Base-by-base conservation (phyloP, 1,140 invertebrate genomes). In the Drosophila grimshawi region DNA sequence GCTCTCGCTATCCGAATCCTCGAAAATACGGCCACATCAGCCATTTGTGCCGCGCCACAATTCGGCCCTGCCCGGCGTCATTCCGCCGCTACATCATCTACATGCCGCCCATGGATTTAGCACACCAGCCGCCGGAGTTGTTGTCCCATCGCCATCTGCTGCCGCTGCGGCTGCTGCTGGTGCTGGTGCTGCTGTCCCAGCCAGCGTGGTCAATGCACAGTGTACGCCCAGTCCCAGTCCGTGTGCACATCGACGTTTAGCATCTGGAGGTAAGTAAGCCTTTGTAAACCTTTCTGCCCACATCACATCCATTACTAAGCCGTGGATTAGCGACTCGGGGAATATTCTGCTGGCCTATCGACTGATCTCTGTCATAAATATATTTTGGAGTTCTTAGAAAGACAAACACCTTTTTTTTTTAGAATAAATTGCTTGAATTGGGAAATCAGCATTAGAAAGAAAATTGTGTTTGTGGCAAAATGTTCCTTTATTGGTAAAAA, bases 11-110 rank as follows among this genome's bases (percentile, higher is more conserved):
- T 97, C 96, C 0, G 97, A 97, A 86, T 95, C 95, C 29, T 96
- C 95, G 61, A 99, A 98, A 93, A 97, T 97, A 8, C 94, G 96
- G 56, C 97, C 96, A 0, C 96, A 97, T 90, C 97, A 97, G 81
- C 96, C 96, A 0, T 91, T 91, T 46, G 68, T 85, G 46, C 85
- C 86, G 29, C 78, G 85, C 2, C 80, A 85, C 49, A 72, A 52
- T 27, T 66, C 79, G 0, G 76, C 76, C 1, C 30, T 90, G 49
- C 83, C 82, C 0, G 68, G 77, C 5, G 75, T 76, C 30, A 75
- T 88, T 35, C 77, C 74, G 11, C 81, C 85, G 3, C 49, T 92
- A 27, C 90, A 92, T 81, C 90, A 91, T 73, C 60, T 91, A 39
- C 83, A 92, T 65, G 71, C 71, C 5, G 77, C 81, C 3, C 80